Conservation (phyloP, 1,140 invertebrate genomes). For the Eumaeus atala region DNA sequence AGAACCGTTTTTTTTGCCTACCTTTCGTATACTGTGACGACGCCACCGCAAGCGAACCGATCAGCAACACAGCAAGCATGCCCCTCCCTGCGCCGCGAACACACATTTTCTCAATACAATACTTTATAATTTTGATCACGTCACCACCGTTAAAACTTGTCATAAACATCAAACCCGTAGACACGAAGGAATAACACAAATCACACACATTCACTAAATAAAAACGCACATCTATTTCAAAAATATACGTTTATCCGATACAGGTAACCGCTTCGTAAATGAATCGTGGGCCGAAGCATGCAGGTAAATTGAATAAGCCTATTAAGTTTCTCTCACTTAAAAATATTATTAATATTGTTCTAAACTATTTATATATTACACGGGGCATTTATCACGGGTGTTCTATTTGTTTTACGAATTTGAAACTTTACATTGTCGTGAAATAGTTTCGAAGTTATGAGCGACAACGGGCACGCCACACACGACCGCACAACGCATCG, state of each 20-base stretch:
- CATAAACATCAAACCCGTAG: slow-evolving; percentile 47
- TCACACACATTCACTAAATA: slow-evolving; percentile 67
- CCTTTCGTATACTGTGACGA: slow-evolving; percentile 66
- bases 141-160: slow-evolving; percentile 64
- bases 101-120: slow-evolving; percentile 52
- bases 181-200: slow-evolving; percentile 59
- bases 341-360: slow-evolving; percentile 51
- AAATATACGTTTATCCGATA: slow-evolving; percentile 72
- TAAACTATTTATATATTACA: slow-evolving; percentile 42
- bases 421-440: slow-evolving; percentile 70
- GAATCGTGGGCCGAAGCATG: slow-evolving; percentile 64
- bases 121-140: slow-evolving; percentile 53
- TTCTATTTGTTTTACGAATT: slow-evolving; percentile 49
- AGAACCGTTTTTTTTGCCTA: slow-evolving; percentile 46
- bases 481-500: slow-evolving; percentile 62
- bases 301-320: slow-evolving; percentile 69
- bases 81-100: slow-evolving; percentile 48
- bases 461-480: slow-evolving; percentile 41
- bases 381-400: slow-evolving; percentile 34
- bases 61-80: slow-evolving; percentile 46
- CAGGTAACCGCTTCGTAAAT: slow-evolving; percentile 60
- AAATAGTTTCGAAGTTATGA: slow-evolving; percentile 65
- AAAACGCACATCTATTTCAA: slow-evolving; percentile 72
- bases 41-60: slow-evolving; percentile 52
- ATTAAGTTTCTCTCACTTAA: slow-evolving; percentile 67